Percentiles rank a stretch among this genome's conserved stretches.
phyloP scores from a whole-genome alignment of 2,888 invertebrate species.

The Arctia plantaginis region DNA sequence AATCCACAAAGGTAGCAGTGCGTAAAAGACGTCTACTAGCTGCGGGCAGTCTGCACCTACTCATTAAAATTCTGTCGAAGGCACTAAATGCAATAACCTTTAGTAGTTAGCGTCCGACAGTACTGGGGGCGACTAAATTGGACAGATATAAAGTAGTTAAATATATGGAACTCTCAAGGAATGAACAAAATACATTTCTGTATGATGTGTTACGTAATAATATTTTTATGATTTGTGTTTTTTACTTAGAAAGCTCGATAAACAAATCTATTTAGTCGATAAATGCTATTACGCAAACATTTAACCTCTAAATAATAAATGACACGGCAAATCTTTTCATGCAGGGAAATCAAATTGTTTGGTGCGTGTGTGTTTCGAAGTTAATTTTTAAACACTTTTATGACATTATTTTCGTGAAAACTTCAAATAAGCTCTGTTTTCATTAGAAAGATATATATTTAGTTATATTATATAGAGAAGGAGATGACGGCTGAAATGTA shows the following conservation, averaged over 20 bases:
- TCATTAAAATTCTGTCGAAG: conserved; percentile 45
- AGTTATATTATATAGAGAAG: too few relatives aligned
- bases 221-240: not conserved
- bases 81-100: conserved; percentile 39
- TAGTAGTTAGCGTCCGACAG: conserved; percentile 25
- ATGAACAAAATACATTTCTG: not conserved
- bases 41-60: conserved; percentile 43
- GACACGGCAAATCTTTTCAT: too few relatives aligned
- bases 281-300: too few relatives aligned
- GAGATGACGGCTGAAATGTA: too few relatives aligned
- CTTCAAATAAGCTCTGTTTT: too few relatives aligned
- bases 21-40: conserved; percentile 38
- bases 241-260: not conserved
- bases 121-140: conserved; percentile 23
- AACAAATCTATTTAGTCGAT: too few relatives aligned
- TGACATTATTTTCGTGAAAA: too few relatives aligned
- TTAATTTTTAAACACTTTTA: too few relatives aligned
- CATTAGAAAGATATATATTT: too few relatives aligned
- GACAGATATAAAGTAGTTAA: conserved; percentile 27
- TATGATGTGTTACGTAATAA: not conserved
- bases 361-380: too few relatives aligned
- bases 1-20: conserved; percentile 28
- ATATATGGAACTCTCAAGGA: not conserved
- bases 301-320: too few relatives aligned
- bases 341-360: too few relatives aligned